phyloP scores from a whole-genome alignment of 2,888 invertebrate genomes.

The Ichneumoninae sp. region DNA sequence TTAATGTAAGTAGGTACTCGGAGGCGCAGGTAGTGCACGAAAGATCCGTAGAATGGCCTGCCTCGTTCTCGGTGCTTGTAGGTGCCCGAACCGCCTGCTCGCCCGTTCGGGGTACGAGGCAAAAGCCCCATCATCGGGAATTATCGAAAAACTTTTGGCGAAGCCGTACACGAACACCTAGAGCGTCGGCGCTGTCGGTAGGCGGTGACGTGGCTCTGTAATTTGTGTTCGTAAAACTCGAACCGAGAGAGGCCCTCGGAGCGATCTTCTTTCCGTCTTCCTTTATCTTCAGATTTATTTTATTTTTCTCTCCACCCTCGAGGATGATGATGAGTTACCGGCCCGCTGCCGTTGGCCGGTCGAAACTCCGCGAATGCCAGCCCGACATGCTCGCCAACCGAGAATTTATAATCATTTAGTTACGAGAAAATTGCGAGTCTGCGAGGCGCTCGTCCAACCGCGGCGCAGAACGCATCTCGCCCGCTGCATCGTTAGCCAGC shows the following conservation, averaged over 20 bases:
- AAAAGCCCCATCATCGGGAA: constrained; percentile 42
- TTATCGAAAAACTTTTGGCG: constrained; percentile 57
- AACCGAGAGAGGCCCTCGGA: constrained; percentile 45
- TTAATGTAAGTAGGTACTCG: constrained; percentile 50
- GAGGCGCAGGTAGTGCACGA: constrained; percentile 18
- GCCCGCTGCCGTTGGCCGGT: constrained; percentile 27
- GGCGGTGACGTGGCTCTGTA: constrained; percentile 82
- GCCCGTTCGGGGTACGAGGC: constrained; percentile 57
- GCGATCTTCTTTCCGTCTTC: constrained; percentile 58
- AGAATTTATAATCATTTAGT: constrained; percentile 83
- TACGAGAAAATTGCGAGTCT: constrained; percentile 79
- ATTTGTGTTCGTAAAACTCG: constrained; percentile 83
- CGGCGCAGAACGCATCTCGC: constrained; percentile 15
- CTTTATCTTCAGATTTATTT: constrained; percentile 26
- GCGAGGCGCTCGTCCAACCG: constrained; percentile 46
- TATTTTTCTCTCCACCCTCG: constrained; percentile 36
- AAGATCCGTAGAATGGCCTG: background rate
- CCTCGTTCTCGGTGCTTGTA: constrained; percentile 21
- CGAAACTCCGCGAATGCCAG: constrained; percentile 61
- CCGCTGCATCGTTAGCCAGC: constrained; percentile 14
- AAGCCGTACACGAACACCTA: constrained; percentile 67
- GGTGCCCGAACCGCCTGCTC: constrained; percentile 7
- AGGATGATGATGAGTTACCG: constrained; percentile 35
- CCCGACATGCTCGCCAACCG: constrained; percentile 75
- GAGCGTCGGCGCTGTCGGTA: constrained; percentile 79